These are phyloP conservation scores for Oryzaephilus surinamensis DNA, from an alignment of 1,140 invertebrate genomes.

Conservation along the genomic window DNA sequence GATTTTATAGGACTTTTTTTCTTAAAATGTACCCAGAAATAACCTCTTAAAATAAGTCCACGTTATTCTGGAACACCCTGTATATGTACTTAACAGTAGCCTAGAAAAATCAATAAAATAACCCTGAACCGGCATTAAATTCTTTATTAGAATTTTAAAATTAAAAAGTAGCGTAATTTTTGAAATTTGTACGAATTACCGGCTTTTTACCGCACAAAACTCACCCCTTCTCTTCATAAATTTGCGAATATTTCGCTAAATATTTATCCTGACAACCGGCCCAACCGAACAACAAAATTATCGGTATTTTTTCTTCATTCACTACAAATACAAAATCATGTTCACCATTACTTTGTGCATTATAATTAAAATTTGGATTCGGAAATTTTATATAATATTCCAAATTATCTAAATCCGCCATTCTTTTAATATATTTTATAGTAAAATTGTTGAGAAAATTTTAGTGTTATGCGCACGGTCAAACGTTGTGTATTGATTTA, in stretches of 20 bases:
- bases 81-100: too few relatives aligned
- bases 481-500: too few relatives aligned
- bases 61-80: too few relatives aligned
- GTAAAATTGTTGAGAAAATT: too few relatives aligned
- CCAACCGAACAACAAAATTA: slow-evolving; percentile 69
- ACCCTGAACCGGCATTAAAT: too few relatives aligned
- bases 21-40: too few relatives aligned
- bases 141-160: background rate
- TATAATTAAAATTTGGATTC: slow-evolving; percentile 34
- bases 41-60: too few relatives aligned
- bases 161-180: background rate
- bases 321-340: slow-evolving; percentile 46
- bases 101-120: too few relatives aligned
- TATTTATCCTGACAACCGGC: slow-evolving; percentile 67
- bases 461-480: too few relatives aligned
- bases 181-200: too few relatives aligned
- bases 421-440: too few relatives aligned
- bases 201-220: slow-evolving; percentile 12
- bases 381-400: slow-evolving; percentile 57
- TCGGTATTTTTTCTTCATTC: slow-evolving; percentile 50
- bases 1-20: too few relatives aligned
- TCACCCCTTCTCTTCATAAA: slow-evolving; percentile 66
- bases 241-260: slow-evolving; percentile 64
- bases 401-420: slow-evolving; percentile 38
- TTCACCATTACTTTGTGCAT: slow-evolving; percentile 30